Evolutionary conservation across 2,113 vertebrate genomes (phyloP), one percentile per base, ranked within the genome.

Genomic region (Rhizomys pruinosus): DNA sequence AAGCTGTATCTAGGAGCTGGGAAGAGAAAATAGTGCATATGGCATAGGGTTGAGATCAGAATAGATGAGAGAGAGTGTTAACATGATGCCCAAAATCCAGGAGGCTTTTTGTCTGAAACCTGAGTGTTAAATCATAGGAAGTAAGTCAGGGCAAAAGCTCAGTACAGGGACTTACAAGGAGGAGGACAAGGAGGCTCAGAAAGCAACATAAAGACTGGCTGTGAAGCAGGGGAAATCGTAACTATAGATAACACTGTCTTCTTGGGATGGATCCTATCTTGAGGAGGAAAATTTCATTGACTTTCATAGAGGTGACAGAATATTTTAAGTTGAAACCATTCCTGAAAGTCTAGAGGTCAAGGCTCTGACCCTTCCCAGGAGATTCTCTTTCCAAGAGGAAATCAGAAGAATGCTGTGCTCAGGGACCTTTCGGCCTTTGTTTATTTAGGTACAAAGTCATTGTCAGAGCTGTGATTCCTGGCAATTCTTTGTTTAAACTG

Each of bases 401-500:
- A 78, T 37, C 57, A 11, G 32, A 77, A 23, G 2, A 19, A 47
- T 55, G 23, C 15, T 44, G n/a, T 37, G 3, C 44, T 90, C 32
- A 57, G 9, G 55, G 68, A 78, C 2, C 22, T 47, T 29, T 69
- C 71, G 79, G 27, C 16, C 25, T 86, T 42, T 32, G 19, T 93
- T 86, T 85, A 82, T 66, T 76, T 34, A 87, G n/a, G 69, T 63
- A 47, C n/a, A 72, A 73, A 73, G 23, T 77, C 15, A 81, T 12
- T 34, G 3, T 3, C 42, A 69, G 37, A 68, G 11, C 39, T 44
- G 11, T 66, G 27, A 69, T 22, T 4, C 23, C 34, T 85, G 37
- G 42, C 23, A 80, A 94, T 77, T 93, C 20, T 95, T 84, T 73
- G 12, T 86, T 92, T 34, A 86, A 76, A 77, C 34, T 55, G 8